Evolutionary conservation across 2,888 invertebrate species (phyloP).

Genomic region (Muschampia plurimacula): DNA sequence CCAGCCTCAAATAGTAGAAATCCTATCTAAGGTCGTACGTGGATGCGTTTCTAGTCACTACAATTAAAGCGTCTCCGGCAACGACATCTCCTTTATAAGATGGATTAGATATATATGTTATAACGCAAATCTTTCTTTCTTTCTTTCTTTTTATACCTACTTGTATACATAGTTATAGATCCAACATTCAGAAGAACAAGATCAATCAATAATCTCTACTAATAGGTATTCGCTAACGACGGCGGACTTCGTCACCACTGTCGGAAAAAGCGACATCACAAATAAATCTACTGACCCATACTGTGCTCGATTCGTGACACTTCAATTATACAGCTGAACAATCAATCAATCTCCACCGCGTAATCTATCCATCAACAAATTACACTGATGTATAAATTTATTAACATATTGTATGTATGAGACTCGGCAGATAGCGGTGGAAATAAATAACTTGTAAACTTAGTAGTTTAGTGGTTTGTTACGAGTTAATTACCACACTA

Average conservation of each 20-base stretch:
- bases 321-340: constrained; percentile 70
- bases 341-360: constrained; percentile 66
- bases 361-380: constrained; percentile 41
- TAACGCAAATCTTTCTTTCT: too few species aligned
- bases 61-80: too few species aligned
- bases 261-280: constrained; percentile 59
- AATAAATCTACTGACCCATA: constrained; percentile 64
- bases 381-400: constrained; percentile 30
- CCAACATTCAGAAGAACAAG: constrained; percentile 23
- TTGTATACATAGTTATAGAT: not conserved
- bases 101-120: too few species aligned
- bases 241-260: constrained; percentile 54
- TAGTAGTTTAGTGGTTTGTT: too few species aligned
- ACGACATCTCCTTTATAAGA: too few species aligned
- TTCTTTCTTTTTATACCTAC: not conserved
- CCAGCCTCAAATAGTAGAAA: too few species aligned
- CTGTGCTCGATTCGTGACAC: constrained; percentile 67
- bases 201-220: constrained; percentile 40
- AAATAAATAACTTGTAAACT: too few species aligned
- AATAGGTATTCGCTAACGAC: constrained; percentile 53
- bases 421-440: not conserved
- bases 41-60: too few species aligned
- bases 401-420: constrained; percentile 22
- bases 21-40: too few species aligned
- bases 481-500: too few species aligned